phyloP scores from a whole-genome alignment of 53 echinoderm and acorn worm species.

The Echinometra lucunter region DNA sequence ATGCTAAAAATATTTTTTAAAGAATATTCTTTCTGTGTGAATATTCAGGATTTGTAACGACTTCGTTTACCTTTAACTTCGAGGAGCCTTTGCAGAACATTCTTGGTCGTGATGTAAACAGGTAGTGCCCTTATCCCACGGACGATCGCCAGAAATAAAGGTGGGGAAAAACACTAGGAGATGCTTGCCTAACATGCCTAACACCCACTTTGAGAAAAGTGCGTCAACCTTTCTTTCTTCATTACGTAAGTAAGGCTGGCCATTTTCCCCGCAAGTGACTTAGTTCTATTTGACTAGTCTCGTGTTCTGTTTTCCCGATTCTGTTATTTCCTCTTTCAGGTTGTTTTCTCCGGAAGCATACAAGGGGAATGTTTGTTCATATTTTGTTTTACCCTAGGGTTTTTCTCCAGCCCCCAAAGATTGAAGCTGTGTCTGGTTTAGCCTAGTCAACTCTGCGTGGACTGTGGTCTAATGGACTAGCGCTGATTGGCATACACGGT shows the following conservation, averaged over 20 bases:
- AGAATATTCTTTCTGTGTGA: too few relatives aligned
- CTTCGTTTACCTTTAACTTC: neutral
- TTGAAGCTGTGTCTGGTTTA: conserved; percentile 3
- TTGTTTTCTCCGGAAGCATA: neutral
- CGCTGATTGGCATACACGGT: conserved; percentile 13
- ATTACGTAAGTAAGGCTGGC: conserved; percentile 41
- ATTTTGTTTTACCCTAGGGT: conserved; percentile 41
- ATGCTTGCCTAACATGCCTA: neutral
- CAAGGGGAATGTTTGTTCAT: conserved; percentile 40
- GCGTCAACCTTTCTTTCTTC: conserved; percentile 27
- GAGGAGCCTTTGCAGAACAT: neutral
- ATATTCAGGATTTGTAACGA: neutral
- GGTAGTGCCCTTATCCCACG: neutral
- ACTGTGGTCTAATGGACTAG: neutral
- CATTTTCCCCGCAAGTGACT: neutral
- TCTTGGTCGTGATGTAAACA: neutral
- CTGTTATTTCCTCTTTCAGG: conserved; percentile 29
- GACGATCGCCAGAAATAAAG: neutral
- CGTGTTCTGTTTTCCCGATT: conserved; percentile 10
- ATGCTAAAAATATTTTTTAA: too few relatives aligned
- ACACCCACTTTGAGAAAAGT: neutral
- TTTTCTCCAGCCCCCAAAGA: conserved; percentile 4
- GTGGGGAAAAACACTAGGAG: neutral
- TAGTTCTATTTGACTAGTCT: conserved; percentile 39
- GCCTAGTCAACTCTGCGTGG: neutral